Evolutionary conservation across 2,113 vertebrate genomes (phyloP).

Genomic region (Cercopithecus mona): DNA sequence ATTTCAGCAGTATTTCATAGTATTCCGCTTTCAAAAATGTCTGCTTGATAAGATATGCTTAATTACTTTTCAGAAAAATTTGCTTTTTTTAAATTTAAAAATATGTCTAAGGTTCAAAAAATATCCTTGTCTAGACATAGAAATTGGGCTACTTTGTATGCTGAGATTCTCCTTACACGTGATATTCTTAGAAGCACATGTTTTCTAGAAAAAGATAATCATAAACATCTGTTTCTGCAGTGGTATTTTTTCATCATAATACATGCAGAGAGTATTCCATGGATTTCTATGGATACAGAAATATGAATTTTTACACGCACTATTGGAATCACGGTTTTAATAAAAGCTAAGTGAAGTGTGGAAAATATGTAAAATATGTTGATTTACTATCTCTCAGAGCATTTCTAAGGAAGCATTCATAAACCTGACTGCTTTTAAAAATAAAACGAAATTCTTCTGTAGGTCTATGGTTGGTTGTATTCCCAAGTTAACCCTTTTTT

Average conservation of each 20-base stretch:
- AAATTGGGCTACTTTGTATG: neutral
- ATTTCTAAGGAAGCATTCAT: slow-evolving; percentile 55
- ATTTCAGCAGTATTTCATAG: slow-evolving; percentile 63
- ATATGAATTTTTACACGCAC: neutral
- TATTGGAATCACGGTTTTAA: slow-evolving; percentile 46
- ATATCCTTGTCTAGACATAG: neutral
- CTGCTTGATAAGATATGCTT: slow-evolving; percentile 21
- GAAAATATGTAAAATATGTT: slow-evolving; percentile 62
- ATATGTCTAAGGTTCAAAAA: neutral
- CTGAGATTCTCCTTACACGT: neutral
- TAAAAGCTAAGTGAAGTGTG: slow-evolving; percentile 38
- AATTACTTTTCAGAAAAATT: slow-evolving; percentile 9
- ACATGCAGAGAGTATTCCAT: neutral
- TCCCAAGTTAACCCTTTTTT: neutral
- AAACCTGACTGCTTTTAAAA: slow-evolving; percentile 49
- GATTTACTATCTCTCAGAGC: slow-evolving; percentile 55
- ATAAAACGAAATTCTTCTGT: slow-evolving; percentile 51
- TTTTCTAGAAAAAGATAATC: slow-evolving; percentile 51
- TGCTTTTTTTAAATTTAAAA: slow-evolving; percentile 21
- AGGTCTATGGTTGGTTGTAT: neutral
- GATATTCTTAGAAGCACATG: slow-evolving; percentile 1
- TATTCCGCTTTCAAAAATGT: neutral
- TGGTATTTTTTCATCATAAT: slow-evolving; percentile 15
- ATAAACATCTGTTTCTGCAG: slow-evolving; percentile 47
- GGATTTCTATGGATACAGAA: slow-evolving; percentile 20